Evolutionary conservation across 2,888 invertebrate genomes (phyloP), one percentile per base, ranked within the genome.

Genomic region (Pinctada fucata): DNA sequence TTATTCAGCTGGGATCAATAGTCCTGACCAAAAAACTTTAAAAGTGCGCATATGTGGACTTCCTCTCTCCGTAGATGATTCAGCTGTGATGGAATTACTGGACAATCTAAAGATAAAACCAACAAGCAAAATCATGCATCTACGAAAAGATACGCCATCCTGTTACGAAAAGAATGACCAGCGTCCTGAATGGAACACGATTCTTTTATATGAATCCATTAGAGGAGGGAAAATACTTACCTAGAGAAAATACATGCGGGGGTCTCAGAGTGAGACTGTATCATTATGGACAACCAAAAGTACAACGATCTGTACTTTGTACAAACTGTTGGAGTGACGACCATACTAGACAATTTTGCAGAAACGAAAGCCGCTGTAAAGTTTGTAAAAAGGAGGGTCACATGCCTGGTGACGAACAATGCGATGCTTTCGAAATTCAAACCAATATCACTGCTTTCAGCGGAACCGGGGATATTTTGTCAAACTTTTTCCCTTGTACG

Each of bases 341-440:
- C n/a, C 69, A 69, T 10, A 8, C n/a, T 69, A 49, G 48, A 47
- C 47, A 49, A 31, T 2, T 2, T 6, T 69, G 69, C 8, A 45
- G 48, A 69, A 69, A 69, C 47, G 69, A 69, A 49, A 31, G 31
- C 2, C 45, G 67, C 10, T 67, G 67, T 49, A 69, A 48, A 69
- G 69, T 69, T 2, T 69, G 69, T 48, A 45, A 69, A 3, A 31
- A 69, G 48, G 5, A 45, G n/a, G 69, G 49, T 8, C 69, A 69
- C 48, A 49, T 48, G 5, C 69, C 69, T 69, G 69, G 69, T n/a
- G 45, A 45, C 2, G 69, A 69, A 48, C 2, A 2, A 3, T 69
- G 47, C 5, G 49, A 69, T 45, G 3, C 45, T 10, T 45, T 48
- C 6, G 69, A 69, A 69, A 16, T 45, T 31, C 47, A 69, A 47